Percentiles rank a stretch among this genome's conserved stretches.
Conservation (phyloP, 2,797 vertebrate species). For the Myotis myotis region DNA sequence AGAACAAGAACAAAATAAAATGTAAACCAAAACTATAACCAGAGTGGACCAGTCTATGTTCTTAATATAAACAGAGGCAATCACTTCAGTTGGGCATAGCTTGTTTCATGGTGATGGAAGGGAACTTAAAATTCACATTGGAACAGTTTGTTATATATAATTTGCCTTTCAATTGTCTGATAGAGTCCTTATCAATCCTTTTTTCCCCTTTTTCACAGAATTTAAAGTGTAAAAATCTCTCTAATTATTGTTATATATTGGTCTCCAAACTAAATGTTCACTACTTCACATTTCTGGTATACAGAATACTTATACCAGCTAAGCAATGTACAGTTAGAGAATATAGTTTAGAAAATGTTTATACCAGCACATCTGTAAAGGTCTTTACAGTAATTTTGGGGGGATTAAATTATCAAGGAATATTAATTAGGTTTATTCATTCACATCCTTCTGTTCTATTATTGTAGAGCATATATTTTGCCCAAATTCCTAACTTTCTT, state of each 20-base stretch:
- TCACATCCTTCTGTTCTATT: neutral
- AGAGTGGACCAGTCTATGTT: neutral
- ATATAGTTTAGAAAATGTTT: neutral
- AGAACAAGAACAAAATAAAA: neutral
- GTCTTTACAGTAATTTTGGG: neutral
- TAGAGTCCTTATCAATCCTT: neutral
- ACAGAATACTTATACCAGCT: neutral
- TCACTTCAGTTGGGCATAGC: neutral
- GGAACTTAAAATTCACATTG: neutral
- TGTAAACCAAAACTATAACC: neutral
- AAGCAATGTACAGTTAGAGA: neutral
- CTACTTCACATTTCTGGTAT: neutral
- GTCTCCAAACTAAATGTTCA: neutral
- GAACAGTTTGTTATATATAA: neutral
- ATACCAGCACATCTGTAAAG: neutral
- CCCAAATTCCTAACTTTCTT: neutral
- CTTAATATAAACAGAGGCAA: neutral
- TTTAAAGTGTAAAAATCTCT: neutral
- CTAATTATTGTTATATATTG: neutral
- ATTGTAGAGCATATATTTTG: neutral
- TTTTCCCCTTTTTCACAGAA: neutral
- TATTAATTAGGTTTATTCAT: neutral
- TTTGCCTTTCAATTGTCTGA: neutral
- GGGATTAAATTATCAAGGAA: neutral
- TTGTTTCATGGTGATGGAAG: neutral